Evolutionary conservation across 2,113 vertebrate species (phyloP).

Genomic region (Pituophis catenifer): DNA sequence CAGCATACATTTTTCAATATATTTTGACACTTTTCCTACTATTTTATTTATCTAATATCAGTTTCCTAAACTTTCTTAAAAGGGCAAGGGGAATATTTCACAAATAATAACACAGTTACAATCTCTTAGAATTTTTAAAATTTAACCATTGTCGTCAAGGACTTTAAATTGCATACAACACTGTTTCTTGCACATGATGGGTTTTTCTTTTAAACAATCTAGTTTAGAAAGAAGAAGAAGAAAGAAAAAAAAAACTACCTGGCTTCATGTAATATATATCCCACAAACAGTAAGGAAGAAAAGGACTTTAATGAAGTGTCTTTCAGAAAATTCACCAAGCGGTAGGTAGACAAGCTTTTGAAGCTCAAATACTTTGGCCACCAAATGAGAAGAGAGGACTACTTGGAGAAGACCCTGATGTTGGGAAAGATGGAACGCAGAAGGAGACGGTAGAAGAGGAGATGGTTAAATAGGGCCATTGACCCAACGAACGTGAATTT

Average conservation of each 20-base stretch:
- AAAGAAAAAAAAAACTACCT: constrained; percentile 32
- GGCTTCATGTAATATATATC: background rate
- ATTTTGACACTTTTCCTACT: background rate
- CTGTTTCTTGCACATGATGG: constrained; percentile 51
- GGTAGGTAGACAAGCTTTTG: background rate
- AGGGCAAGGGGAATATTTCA: constrained; percentile 29
- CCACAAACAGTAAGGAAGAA: background rate
- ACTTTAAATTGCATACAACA: constrained; percentile 61
- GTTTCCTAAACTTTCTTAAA: background rate
- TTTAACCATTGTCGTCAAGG: constrained; percentile 54
- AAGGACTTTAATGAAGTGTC: background rate
- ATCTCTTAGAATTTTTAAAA: constrained; percentile 49
- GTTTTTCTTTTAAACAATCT: constrained; percentile 47
- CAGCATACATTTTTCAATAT: background rate
- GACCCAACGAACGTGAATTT: too few relatives aligned
- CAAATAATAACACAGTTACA: constrained; percentile 45
- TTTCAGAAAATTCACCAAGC: background rate
- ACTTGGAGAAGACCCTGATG: too few relatives aligned
- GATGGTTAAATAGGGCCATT: too few relatives aligned
- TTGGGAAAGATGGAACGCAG: too few relatives aligned
- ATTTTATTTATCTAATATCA: background rate
- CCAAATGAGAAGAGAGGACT: too few relatives aligned
- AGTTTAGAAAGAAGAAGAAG: constrained; percentile 47
- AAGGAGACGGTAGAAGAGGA: too few relatives aligned
- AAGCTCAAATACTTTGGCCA: too few relatives aligned